A percentile compares a stretch with the other conserved stretches of the same genome.
Conservation (phyloP, 2,888 invertebrate species). For the Troides oblongomaculatus region DNA sequence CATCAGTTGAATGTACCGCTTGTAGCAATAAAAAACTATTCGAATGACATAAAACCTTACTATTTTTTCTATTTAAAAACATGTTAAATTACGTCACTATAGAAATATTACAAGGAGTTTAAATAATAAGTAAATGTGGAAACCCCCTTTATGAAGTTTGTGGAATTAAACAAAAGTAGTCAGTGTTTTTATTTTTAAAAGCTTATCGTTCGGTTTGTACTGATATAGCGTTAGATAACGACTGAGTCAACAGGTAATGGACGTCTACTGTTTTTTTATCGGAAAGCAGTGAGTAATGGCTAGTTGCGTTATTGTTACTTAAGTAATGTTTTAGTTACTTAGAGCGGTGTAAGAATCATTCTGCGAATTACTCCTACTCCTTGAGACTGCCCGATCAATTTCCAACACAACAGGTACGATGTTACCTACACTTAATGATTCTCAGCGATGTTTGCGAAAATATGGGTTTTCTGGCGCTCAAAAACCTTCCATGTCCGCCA, state of each 20-base stretch:
- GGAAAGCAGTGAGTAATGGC: constrained; percentile 16
- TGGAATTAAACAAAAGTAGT: not conserved
- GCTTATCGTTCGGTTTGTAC: constrained; percentile 7
- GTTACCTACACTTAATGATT: too few species aligned
- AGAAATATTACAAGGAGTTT: not conserved
- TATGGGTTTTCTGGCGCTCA: too few species aligned
- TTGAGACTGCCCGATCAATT: too few species aligned
- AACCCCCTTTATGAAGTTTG: not conserved
- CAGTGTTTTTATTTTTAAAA: not conserved
- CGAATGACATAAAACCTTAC: too few species aligned
- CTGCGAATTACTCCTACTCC: too few species aligned
- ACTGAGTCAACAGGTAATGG: constrained; percentile 7
- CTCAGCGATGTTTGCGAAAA: too few species aligned
- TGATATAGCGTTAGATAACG: constrained; percentile 14
- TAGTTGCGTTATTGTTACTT: not conserved
- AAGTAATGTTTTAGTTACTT: not conserved
- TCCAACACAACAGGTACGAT: too few species aligned
- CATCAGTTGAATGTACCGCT: too few species aligned
- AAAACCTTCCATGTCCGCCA: too few species aligned
- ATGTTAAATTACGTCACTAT: not conserved
- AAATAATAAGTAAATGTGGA: not conserved
- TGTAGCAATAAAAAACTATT: too few species aligned
- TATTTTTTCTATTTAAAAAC: too few species aligned
- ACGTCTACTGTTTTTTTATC: constrained; percentile 10
- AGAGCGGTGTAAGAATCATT: too few species aligned